phyloP scores from a whole-genome alignment of 1,140 invertebrate species.

The Elymnias hypermnestra region DNA sequence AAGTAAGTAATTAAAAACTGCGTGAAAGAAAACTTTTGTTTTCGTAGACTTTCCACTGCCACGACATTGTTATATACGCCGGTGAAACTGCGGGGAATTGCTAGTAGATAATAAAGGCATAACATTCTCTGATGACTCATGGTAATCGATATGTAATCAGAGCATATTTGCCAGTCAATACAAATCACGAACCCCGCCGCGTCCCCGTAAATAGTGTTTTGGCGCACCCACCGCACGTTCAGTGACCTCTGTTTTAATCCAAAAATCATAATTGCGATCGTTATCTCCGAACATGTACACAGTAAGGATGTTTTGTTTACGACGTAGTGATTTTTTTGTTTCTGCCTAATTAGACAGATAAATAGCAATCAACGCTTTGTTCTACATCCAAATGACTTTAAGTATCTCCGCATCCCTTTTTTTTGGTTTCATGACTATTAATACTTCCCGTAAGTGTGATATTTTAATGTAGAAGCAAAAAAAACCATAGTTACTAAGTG shows the following conservation, averaged over 20 bases:
- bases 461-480: neutral
- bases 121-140: too few species aligned
- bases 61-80: too few species aligned
- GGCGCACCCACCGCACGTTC: constrained; percentile 22
- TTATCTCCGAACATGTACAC: constrained; percentile 22
- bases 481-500: neutral
- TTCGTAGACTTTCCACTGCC: too few species aligned
- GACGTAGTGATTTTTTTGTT: constrained; percentile 44
- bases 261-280: constrained; percentile 52
- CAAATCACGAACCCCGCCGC: constrained; percentile 10
- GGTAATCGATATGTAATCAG: constrained; percentile 8
- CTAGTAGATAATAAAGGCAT: too few species aligned
- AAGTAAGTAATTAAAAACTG: too few species aligned
- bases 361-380: constrained; percentile 31
- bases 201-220: constrained; percentile 12
- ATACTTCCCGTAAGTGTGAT: constrained; percentile 2
- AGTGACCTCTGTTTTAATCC: constrained; percentile 39
- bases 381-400: constrained; percentile 7
- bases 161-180: constrained; percentile 14
- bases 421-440: neutral
- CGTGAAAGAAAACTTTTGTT: too few species aligned
- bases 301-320: constrained; percentile 49
- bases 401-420: neutral
- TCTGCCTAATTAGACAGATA: constrained; percentile 27
- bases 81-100: too few species aligned